These are phyloP conservation scores for Zaprionus bogoriensis DNA, from an alignment of 2,888 invertebrate species.

Conservation along the genomic window DNA sequence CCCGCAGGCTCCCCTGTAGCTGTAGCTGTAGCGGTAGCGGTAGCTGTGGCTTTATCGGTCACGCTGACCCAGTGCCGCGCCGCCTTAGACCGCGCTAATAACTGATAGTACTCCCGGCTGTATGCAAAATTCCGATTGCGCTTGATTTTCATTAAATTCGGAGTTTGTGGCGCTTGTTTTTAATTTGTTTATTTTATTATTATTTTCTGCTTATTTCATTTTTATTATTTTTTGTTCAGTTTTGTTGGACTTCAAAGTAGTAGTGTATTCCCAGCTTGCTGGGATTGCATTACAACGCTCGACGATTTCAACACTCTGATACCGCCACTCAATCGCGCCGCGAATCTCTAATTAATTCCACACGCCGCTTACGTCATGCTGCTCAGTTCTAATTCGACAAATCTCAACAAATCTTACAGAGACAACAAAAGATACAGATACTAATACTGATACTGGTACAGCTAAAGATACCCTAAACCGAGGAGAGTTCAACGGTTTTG, in stretches of 20 bases:
- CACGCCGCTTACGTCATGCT: slow-evolving; percentile 36
- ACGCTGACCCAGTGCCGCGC: slow-evolving; percentile 18
- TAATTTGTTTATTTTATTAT: neutral
- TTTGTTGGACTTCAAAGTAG: no score
- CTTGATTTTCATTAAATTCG: no score
- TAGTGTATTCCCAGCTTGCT: neutral
- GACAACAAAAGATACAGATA: neutral
- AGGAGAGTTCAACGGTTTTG: slow-evolving; percentile 32
- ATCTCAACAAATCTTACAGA: neutral
- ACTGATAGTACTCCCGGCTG: slow-evolving; percentile 10
- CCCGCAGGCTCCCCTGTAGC: neutral
- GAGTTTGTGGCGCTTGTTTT: no score
- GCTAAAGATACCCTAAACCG: neutral
- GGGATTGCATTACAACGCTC: neutral
- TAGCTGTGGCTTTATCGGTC: slow-evolving; percentile 21
- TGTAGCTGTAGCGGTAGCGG: no score
- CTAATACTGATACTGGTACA: neutral
- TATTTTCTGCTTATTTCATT: no score
- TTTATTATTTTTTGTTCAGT: no score
- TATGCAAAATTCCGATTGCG: no score
- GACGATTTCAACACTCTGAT: slow-evolving; percentile 1
- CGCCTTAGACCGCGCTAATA: slow-evolving; percentile 36
- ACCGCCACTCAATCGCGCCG: neutral
- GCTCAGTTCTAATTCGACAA: neutral
- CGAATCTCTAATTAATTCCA: neutral